phyloP scores from a whole-genome alignment of 1,140 invertebrate genomes.

The Linepithema humile region DNA sequence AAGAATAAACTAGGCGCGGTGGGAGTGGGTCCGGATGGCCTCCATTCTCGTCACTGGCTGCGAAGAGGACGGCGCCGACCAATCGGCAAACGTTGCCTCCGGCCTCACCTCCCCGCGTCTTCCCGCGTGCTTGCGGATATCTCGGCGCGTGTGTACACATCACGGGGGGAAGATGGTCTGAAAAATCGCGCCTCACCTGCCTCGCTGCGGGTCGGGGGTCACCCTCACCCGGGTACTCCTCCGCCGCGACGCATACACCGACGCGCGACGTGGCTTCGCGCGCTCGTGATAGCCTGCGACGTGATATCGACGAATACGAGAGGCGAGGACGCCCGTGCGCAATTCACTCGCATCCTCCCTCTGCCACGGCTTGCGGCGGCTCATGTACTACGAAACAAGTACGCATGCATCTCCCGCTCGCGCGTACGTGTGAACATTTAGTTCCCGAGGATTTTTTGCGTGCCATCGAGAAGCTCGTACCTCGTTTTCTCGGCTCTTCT shows the following conservation, averaged over 20 bases:
- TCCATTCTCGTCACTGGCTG: slow-evolving; percentile 77
- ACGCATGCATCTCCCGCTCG: neutral
- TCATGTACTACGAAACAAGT: neutral
- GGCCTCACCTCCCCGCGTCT: slow-evolving; percentile 72
- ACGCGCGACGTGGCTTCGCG: slow-evolving; percentile 14
- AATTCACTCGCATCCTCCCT: slow-evolving; percentile 40
- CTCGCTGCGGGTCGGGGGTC: slow-evolving; percentile 70
- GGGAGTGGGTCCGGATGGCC: slow-evolving; percentile 76
- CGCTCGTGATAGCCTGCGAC: slow-evolving; percentile 33
- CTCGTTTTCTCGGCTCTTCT: neutral
- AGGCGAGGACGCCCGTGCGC: slow-evolving; percentile 48
- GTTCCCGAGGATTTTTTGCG: neutral
- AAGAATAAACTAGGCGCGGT: slow-evolving; percentile 76
- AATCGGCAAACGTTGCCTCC: slow-evolving; percentile 73
- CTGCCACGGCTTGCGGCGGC: neutral
- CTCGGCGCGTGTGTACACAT: slow-evolving; percentile 64
- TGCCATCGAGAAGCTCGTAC: too few relatives aligned
- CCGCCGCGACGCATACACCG: slow-evolving; percentile 56
- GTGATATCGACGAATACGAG: slow-evolving; percentile 20
- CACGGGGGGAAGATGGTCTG: slow-evolving; percentile 60
- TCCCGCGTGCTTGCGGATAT: slow-evolving; percentile 63
- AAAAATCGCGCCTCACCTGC: slow-evolving; percentile 76
- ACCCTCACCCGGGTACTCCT: slow-evolving; percentile 61
- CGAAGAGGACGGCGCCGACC: slow-evolving; percentile 72
- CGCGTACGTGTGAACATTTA: neutral